These are phyloP conservation scores for Falco peregrinus DNA, from an alignment of 2,797 vertebrate species.

Conservation along the genomic window DNA sequence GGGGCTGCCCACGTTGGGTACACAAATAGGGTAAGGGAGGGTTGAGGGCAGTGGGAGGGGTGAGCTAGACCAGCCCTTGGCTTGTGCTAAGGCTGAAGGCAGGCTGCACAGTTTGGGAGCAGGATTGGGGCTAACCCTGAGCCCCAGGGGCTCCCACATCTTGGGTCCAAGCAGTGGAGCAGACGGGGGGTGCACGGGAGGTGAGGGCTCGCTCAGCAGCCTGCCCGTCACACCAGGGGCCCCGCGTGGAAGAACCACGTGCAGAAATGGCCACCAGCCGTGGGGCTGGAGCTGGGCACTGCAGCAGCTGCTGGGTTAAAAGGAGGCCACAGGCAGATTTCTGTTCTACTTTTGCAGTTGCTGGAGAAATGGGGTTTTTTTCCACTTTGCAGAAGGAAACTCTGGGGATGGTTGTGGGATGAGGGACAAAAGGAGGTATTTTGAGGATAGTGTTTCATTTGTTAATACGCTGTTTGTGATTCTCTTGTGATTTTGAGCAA, in stretches of 20 bases:
- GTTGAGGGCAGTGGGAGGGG: background rate
- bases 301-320: background rate
- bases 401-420: background rate
- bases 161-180: background rate
- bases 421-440: background rate
- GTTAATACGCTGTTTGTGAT: background rate
- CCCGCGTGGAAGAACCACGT: accelerated
- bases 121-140: background rate
- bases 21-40: background rate
- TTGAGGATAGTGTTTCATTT: background rate
- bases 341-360: background rate
- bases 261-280: accelerated
- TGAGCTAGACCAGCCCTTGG: background rate
- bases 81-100: background rate
- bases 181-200: background rate
- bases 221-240: background rate
- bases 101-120: background rate
- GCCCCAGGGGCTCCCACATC: background rate
- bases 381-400: background rate
- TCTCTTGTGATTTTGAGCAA: background rate
- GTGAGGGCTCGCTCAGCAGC: accelerated
- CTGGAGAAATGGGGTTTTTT: background rate
- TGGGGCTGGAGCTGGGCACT: background rate
- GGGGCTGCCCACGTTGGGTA: background rate
- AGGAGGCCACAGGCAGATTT: background rate